Base-by-base conservation (phyloP, 2,113 vertebrate genomes). In the Apteryx owenii region DNA sequence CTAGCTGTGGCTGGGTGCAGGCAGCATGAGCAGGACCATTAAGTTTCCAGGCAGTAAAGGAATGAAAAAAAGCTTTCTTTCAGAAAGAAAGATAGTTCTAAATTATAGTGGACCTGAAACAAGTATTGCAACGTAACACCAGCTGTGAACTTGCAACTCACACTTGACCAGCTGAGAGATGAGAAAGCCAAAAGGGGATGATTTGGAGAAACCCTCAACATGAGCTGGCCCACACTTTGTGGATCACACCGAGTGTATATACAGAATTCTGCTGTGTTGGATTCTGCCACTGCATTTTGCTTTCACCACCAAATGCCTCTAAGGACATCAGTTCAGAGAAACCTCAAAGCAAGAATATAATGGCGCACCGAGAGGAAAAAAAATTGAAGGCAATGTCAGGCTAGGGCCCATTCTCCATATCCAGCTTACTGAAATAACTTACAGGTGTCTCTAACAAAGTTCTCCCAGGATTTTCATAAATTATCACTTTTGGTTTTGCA, bases 221-320 rank as follows among this genome's bases (percentile, higher is more conserved):
- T 15, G 76, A 94, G 92, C 90, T 95, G 94, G 88, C 95, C 81
- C 65, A 66, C 44, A 33, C 94, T 79, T 90, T 84, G 76, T 93
- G 94, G 91, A 88, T 93, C 87, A 84, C 78, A 88, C n/a, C 85
- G 96, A 90, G 90, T 56, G 78, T 78, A 85, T 66, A 66, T 20
- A 93, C 85, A 92, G 86, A 94, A 90, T 89, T 94, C 81, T 80
- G 94, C 93, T 92, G 93, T 66, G 84, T 48, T 90, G 89, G 82
- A 85, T 93, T 95, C 90, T 94, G 90, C 84, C 92, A 75, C 79
- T 87, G 81, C 53, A 51, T 86, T 95, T 85, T 85, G 85, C 94
- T 83, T 94, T 93, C 78, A 90, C 73, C 84, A 94, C 91, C 93
- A 94, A 85, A 90, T 87, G 95, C 96, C 97, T 95, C 94, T 80